Evolutionary conservation across 2,888 invertebrate genomes (phyloP).

Genomic region (Helleia helle): DNA sequence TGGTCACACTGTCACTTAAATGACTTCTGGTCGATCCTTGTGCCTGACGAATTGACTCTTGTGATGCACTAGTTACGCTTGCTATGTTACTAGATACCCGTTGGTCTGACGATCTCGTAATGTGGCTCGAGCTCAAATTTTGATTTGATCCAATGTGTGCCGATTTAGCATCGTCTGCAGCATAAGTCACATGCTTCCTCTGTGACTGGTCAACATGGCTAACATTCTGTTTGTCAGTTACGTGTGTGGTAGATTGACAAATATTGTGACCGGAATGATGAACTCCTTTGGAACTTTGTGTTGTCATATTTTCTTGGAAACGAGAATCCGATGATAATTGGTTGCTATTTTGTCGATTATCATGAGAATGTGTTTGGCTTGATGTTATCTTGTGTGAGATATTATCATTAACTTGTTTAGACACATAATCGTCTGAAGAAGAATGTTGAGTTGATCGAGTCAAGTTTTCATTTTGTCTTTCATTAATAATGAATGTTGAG

Average conservation of each 20-base stretch:
- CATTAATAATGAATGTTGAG: conserved; percentile 22
- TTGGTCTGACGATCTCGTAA: conserved; percentile 1
- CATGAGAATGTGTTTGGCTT: conserved; percentile 25
- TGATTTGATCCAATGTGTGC: conserved; percentile 10
- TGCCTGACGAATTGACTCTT: conserved; percentile 31
- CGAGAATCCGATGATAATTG: conserved; percentile 26
- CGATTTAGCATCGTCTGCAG: not conserved
- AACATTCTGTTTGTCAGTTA: conserved; percentile 13
- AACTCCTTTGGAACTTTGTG: conserved; percentile 29
- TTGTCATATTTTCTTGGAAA: conserved; percentile 27
- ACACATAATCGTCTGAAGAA: conserved; percentile 16
- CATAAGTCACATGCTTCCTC: conserved; percentile 12
- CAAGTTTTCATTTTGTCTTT: conserved; percentile 18
- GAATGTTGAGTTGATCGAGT: conserved; percentile 17
- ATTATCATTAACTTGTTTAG: conserved; percentile 25
- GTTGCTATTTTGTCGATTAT: conserved; percentile 23
- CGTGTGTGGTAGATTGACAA: conserved; percentile 12
- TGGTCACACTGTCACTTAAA: conserved; percentile 59
- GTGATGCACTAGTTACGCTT: conserved; percentile 8
- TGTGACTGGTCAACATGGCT: conserved; percentile 12
- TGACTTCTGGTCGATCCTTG: conserved; percentile 52
- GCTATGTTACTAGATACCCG: conserved; percentile 1
- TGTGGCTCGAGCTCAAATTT: conserved; percentile 3
- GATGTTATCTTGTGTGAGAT: conserved; percentile 30
- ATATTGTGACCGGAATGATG: conserved; percentile 13